Evolutionary conservation across 2,113 vertebrate species (phyloP), one percentile per base, ranked within the genome.

Genomic region (Scytalopus superciliaris): DNA sequence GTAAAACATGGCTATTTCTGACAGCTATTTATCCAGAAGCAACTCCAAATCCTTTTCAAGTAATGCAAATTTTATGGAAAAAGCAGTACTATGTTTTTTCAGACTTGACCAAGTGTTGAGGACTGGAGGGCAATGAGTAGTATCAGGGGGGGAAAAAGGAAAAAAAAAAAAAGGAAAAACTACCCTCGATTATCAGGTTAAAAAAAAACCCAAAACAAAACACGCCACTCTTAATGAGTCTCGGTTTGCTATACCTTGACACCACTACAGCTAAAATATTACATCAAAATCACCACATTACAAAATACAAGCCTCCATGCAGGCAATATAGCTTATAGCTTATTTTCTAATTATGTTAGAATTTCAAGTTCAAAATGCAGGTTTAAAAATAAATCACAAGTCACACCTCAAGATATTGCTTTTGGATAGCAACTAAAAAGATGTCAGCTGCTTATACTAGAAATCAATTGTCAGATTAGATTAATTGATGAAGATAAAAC

Each of bases 61-160:
- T 17, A 66, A 45, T 23, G 25, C 10, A 76, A 16, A 39, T 28
- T 45, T 68, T 55, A 55, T 15, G 2, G 8, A 7, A 89, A 83
- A 83, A 75, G 11, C 23, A n/a, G 28, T n/a, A 30, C 12, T 66
- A 9, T 15, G 6, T 31, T 35, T 30, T 64, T 82, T 75, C 19
- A 72, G 11, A 73, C 10, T 42, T 72, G 18, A 1, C 5, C 19
- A 35, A 53, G 10, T 67, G 4, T 24, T 72, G 53, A 86, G 22
- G 11, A 28, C 24, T 84, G 22, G 39, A 89, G 19, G 33, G 3
- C 4, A 62, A 84, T 78, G 19, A 55, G 39, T 17, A 56, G 7
- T 17, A 40, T 0, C 37, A 13, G 5, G 2, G 2, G 3, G 56
- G n/a, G 9, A 4, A 35, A 59, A 35, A 37, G 18, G 21, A 45